Percentiles rank a stretch among this genome's conserved stretches.
phyloP scores from a whole-genome alignment of 2,888 invertebrate species.

The Drosophila glabriapex region DNA sequence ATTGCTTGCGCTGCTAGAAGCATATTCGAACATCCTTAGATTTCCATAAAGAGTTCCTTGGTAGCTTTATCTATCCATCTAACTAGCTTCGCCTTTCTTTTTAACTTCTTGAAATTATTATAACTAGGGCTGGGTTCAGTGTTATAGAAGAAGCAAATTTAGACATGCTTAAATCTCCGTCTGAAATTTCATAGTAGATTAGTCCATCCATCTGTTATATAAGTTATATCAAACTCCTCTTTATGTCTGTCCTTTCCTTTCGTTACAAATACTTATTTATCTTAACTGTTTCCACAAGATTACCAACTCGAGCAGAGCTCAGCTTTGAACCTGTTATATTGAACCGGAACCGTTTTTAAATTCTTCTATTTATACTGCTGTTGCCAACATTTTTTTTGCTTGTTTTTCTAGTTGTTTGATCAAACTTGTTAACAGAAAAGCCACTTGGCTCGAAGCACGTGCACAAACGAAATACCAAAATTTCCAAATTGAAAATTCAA shows the following conservation, averaged over 20 bases:
- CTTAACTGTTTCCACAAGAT: neutral
- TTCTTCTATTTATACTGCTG: neutral
- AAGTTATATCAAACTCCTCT: neutral
- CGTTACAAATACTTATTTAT: neutral
- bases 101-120: neutral
- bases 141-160: no score
- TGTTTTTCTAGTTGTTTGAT: neutral
- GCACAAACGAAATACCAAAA: constrained; percentile 26
- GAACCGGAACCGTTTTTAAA: neutral
- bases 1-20: neutral
- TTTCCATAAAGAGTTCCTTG: fast-evolving
- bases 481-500: constrained; percentile 47
- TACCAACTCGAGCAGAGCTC: neutral
- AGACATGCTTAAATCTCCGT: no score
- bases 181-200: neutral
- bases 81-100: fast-evolving
- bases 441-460: constrained; percentile 16
- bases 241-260: no score
- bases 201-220: neutral
- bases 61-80: neutral
- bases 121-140: no score
- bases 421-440: constrained; percentile 28
- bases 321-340: neutral
- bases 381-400: neutral
- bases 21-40: neutral